Base-by-base conservation (phyloP, 37 sponge, comb jelly and placozoan genomes). In the Dysidea cf. avara region DNA sequence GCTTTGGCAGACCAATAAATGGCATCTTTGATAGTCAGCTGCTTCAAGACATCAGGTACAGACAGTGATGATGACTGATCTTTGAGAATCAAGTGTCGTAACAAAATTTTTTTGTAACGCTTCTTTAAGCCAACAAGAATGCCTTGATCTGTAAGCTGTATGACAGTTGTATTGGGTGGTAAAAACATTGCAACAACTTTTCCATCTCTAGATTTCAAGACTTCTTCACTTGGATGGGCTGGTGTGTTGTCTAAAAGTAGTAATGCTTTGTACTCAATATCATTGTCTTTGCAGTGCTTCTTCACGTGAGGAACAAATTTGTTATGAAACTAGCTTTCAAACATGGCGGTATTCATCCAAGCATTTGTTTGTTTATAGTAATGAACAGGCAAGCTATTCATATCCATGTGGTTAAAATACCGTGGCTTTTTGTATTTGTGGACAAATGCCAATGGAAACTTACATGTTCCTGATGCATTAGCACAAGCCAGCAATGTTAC, bases 71-170 rank as follows among this genome's bases (percentile, higher is more conserved):
- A n/a, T n/a, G n/a, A n/a, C n/a, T 87, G 82, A 80, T 90, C 81
- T 51, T 81, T 61, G 54, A 90, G n/a, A 32, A 89, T 22, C 31
- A 89, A 74, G 26, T 56, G 68, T n/a, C 64, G 53, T 37, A 89
- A 34, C 21, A 89, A 34, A 66, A 81, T n/a, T 81, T 31, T 54
- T 59, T 70, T 76, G 62, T 90, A 90, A 49, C 72, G 21, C 21
- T n/a, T 22, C 74, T 90, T 85, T 35, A 89, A 0, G 33, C 68
- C 21, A 37, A 59, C 58, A 34, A 90, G 26, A 2, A 90, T 82
- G 33, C 82, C 85, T 59, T 90, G 91, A 54, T 90, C 91, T 84
- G 78, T 88, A 61, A 86, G 91, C 53, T 90, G 91, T 6, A 90
- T 80, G 26, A 81, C 40, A 0, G 91, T 90, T 7, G 80, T 76